phyloP scores from a whole-genome alignment of 2,797 vertebrate genomes.

The Brachymystax lenok region DNA sequence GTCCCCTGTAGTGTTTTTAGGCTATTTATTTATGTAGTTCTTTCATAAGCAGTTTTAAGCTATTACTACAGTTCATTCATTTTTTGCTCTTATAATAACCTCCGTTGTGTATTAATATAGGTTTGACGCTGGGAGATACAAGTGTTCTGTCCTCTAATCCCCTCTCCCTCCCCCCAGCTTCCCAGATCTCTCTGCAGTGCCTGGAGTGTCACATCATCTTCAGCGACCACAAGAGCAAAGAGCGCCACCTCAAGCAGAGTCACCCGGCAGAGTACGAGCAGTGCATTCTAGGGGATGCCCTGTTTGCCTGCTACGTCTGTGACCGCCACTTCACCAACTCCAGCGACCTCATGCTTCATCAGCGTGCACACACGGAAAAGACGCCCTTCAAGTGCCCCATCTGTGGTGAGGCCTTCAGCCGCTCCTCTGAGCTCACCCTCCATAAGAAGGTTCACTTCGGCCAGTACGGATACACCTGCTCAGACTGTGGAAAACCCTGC shows the following conservation, averaged over 20 bases:
- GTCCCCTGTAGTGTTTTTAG: not conserved
- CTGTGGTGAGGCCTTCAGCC: constrained; percentile 71
- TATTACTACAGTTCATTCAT: not conserved
- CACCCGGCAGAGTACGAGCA: constrained; percentile 82
- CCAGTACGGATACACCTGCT: constrained; percentile 75
- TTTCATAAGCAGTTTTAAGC: not conserved
- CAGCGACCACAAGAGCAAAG: constrained; percentile 80
- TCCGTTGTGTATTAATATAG: not conserved
- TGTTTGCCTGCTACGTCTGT: constrained; percentile 84
- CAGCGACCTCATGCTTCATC: constrained; percentile 78
- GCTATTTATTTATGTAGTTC: not conserved
- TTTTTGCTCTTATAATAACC: not conserved
- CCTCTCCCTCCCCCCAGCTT: constrained; percentile 59
- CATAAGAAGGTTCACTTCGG: constrained; percentile 80
- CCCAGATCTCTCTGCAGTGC: constrained; percentile 80
- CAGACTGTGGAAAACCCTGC: constrained; percentile 78
- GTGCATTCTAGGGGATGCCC: constrained; percentile 75
- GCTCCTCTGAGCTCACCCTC: constrained; percentile 72
- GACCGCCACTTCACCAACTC: constrained; percentile 81
- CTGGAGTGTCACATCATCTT: constrained; percentile 85
- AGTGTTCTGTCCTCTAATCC: not conserved
- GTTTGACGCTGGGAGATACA: no score
- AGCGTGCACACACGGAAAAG: constrained; percentile 77
- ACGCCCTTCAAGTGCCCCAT: constrained; percentile 80
- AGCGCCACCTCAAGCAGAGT: constrained; percentile 80